Evolutionary conservation across 2,797 vertebrate species (phyloP), one percentile per base, ranked within the genome.

Genomic region (Gouania willdenowi): DNA sequence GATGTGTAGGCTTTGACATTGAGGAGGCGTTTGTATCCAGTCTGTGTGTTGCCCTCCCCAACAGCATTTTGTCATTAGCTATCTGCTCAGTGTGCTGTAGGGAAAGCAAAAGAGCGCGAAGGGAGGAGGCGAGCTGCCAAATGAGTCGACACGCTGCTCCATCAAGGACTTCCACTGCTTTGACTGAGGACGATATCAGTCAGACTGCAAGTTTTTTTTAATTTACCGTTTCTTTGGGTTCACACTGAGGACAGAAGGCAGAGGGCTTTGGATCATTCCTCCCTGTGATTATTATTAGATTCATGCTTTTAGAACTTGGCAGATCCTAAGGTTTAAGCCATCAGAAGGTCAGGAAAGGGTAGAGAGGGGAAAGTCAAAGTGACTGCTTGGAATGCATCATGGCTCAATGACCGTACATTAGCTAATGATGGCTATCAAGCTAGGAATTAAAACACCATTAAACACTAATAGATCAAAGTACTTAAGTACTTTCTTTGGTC

Each of bases 231-330:
- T 16, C 49, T 41, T 39, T 10, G 24, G n/a, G 24, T 10, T 24
- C 25, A 10, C 8, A 23, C 14, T n/a, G 27, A 8, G 42, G 47
- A 17, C 41, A 41, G 47, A 49, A 41, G 52, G 49, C 8, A 1
- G 23, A 53, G 51, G n/a, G 52, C 53, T 51, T 53, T 30, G 29
- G 62, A 47, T 61, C 39, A 13, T 51, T 71, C 55, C 41, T 71
- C 59, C 57, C 41, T 48, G 45, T 50, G 51, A 75, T 77, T 85
- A 83, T 86, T 80, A 82, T 80, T 79, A 83, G 74, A 32, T 38
- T 12, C 11, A 3, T 17, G 31, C 35, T 40, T 14, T 47, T 47
- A 57, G 31, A 61, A 64, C 66, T 36, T 54, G 50, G 49, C 59
- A 67, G 73, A 75, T 67, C 61, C 60, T 42, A 1, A 35, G 32